Evolutionary conservation across 2,113 vertebrate species (phyloP).

Genomic region (Ciconia maguari): DNA sequence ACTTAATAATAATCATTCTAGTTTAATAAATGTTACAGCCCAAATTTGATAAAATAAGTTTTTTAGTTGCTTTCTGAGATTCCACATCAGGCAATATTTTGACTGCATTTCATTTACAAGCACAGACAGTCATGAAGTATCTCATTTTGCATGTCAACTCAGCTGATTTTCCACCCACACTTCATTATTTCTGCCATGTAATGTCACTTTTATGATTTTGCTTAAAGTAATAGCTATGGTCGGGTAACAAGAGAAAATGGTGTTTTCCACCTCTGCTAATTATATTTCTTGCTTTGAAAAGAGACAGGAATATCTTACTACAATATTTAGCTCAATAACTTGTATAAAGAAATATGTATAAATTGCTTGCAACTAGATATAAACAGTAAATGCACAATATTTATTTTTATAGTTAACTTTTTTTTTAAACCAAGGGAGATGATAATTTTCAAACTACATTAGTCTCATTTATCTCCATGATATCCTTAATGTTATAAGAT

Average conservation of each 20-base stretch:
- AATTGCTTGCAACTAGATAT: neutral
- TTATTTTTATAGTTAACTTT: conserved; percentile 65
- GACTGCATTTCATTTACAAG: conserved; percentile 45
- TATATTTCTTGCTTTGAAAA: conserved; percentile 11
- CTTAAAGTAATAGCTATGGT: conserved; percentile 6
- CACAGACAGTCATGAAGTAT: conserved; percentile 28
- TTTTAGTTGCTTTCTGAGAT: conserved; percentile 6
- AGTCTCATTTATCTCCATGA: conserved; percentile 76
- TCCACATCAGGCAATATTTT: conserved; percentile 33
- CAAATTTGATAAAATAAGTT: conserved; percentile 6
- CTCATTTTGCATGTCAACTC: conserved; percentile 40
- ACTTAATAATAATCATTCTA: neutral
- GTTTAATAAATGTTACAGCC: conserved; percentile 1
- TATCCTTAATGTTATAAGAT: conserved; percentile 72
- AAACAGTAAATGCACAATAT: conserved; percentile 23
- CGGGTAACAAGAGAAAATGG: neutral
- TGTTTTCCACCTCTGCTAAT: conserved; percentile 10
- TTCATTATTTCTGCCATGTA: conserved; percentile 46
- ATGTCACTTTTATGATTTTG: conserved; percentile 56
- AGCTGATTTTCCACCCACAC: conserved; percentile 31
- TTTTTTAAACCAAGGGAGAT: conserved; percentile 63
- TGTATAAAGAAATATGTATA: neutral
- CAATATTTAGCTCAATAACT: conserved; percentile 8
- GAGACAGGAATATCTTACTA: neutral
- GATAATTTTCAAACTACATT: conserved; percentile 71